Conservation (phyloP, 1,140 invertebrate genomes). For the Limonius californicus region DNA sequence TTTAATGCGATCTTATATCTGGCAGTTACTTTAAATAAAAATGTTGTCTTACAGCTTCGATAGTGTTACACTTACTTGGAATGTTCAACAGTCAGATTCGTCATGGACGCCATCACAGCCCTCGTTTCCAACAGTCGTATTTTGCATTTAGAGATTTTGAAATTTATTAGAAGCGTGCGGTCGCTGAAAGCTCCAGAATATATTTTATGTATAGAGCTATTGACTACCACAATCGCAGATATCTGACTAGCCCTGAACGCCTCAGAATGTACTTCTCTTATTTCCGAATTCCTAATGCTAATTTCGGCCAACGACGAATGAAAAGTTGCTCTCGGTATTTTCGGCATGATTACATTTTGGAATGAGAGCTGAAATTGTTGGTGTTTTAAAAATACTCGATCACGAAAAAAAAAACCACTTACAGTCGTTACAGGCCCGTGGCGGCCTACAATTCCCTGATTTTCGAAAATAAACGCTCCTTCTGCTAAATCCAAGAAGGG, state of each 20-base stretch:
- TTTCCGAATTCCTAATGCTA: slow-evolving; percentile 54
- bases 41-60: too few species aligned
- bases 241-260: slow-evolving; percentile 65
- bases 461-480: slow-evolving; percentile 60
- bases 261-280: slow-evolving; percentile 53
- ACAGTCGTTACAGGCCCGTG: slow-evolving; percentile 59
- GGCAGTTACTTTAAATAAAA: too few species aligned
- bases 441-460: slow-evolving; percentile 48
- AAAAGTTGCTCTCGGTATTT: slow-evolving; percentile 59
- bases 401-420: too few species aligned
- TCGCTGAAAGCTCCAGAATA: slow-evolving; percentile 62
- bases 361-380: slow-evolving; percentile 63
- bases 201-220: slow-evolving; percentile 58
- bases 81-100: slow-evolving; percentile 62
- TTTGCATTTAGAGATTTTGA: slow-evolving; percentile 58
- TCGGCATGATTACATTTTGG: slow-evolving; percentile 56
- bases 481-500: slow-evolving; percentile 52
- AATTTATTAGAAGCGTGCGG: slow-evolving; percentile 57
- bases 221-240: slow-evolving; percentile 56
- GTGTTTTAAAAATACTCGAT: too few species aligned
- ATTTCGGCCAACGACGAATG: slow-evolving; percentile 60
- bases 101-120: slow-evolving; percentile 61
- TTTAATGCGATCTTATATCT: too few species aligned
- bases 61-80: slow-evolving; percentile 63
- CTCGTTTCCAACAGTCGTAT: slow-evolving; percentile 54